Conservation (phyloP, 2,888 invertebrate species). For the Nomada hirtipes region DNA sequence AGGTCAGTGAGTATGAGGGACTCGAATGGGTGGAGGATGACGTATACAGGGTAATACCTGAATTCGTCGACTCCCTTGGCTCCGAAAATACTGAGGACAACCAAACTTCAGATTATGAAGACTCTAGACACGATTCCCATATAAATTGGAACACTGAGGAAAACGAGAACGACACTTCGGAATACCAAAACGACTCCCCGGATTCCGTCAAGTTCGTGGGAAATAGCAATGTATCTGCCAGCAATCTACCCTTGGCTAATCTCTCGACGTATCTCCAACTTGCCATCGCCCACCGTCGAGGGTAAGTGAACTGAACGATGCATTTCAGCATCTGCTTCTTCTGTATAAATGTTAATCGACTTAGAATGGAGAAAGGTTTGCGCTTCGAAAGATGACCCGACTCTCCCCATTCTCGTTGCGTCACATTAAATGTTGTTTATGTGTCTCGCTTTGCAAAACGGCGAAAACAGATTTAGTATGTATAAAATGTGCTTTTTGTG, state of each 20-base stretch:
- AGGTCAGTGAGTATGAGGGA: constrained; percentile 78
- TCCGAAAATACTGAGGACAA: constrained; percentile 71
- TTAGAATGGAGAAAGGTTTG: neutral
- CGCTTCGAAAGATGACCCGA: neutral
- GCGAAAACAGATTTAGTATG: constrained; percentile 41
- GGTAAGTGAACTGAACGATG: constrained; percentile 72
- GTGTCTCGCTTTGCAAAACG: constrained; percentile 59
- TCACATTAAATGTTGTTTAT: constrained; percentile 49
- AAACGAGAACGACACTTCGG: constrained; percentile 58
- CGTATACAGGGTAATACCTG: constrained; percentile 81
- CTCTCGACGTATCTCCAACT: constrained; percentile 76
- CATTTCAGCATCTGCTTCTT: neutral
- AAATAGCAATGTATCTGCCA: constrained; percentile 58
- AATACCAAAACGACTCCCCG: constrained; percentile 68
- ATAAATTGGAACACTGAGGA: constrained; percentile 42
- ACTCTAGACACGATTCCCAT: constrained; percentile 40
- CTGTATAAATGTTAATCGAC: constrained; percentile 1
- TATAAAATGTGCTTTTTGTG: constrained; percentile 70
- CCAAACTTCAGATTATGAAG: constrained; percentile 74
- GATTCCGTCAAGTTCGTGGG: constrained; percentile 55
- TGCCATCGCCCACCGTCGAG: constrained; percentile 75
- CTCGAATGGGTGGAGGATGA: constrained; percentile 82
- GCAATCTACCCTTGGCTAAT: constrained; percentile 68
- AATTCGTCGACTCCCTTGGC: constrained; percentile 73
- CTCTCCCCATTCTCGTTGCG: neutral